Conservation (phyloP, 2,113 vertebrate species). For the Camelus dromedarius region DNA sequence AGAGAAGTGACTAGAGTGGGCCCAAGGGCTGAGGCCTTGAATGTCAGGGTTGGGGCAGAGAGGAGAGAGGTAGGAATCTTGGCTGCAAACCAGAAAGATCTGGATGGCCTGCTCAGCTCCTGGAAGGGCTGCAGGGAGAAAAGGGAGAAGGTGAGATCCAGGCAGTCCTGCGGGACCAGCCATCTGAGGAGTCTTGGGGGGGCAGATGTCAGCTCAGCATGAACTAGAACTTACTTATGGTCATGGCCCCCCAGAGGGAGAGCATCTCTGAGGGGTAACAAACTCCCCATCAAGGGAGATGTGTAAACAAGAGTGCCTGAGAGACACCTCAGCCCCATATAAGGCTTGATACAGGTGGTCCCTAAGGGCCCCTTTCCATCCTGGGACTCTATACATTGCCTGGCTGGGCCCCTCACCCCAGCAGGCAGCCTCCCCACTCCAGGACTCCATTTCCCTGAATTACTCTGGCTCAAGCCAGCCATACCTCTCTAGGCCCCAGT, state of each 20-base stretch:
- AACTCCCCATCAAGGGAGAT: neutral
- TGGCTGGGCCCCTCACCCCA: neutral
- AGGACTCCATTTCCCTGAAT: neutral
- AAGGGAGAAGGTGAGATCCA: neutral
- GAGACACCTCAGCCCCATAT: neutral
- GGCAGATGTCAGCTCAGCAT: neutral
- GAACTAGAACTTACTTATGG: neutral
- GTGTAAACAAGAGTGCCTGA: neutral
- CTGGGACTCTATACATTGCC: neutral
- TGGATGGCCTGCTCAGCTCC: neutral
- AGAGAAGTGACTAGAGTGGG: neutral
- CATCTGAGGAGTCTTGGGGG: neutral
- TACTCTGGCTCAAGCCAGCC: neutral
- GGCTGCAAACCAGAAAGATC: neutral
- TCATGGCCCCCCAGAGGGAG: neutral
- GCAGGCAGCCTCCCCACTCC: neutral
- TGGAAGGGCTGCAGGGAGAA: neutral
- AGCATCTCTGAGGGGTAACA: neutral
- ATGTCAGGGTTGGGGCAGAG: neutral
- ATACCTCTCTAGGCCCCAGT: neutral
- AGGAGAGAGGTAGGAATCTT: neutral
- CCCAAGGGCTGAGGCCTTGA: neutral
- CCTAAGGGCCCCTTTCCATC: neutral
- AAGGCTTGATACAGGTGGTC: neutral
- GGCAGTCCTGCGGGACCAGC: neutral